These are phyloP conservation scores for Neomicropteryx cornuta DNA, from an alignment of 1,140 invertebrate species.

Conservation along the genomic window DNA sequence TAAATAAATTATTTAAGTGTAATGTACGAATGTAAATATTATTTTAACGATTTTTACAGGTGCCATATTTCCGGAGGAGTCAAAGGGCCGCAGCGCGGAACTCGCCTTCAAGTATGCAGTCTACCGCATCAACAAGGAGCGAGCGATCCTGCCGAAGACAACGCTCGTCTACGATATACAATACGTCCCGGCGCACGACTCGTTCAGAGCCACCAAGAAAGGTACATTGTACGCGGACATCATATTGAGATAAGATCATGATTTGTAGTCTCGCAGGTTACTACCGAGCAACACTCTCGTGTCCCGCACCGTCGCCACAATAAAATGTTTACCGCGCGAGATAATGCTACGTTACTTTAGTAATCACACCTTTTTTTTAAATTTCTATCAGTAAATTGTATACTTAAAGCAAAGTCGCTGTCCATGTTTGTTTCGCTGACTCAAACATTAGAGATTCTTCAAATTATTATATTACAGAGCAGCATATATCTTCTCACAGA, in stretches of 20 bases:
- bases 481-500: too few relatives aligned
- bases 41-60: conserved; percentile 65
- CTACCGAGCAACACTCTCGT: neutral
- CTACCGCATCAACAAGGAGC: conserved; percentile 82
- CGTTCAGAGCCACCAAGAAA: conserved; percentile 84
- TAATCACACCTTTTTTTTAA: too few relatives aligned
- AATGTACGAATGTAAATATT: too few relatives aligned
- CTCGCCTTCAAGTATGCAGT: conserved; percentile 89
- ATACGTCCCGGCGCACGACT: conserved; percentile 71
- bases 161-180: conserved; percentile 85
- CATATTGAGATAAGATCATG: neutral
- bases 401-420: too few relatives aligned
- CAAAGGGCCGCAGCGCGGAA: conserved; percentile 72
- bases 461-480: too few relatives aligned
- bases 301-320: conserved; percentile 1
- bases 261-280: neutral
- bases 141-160: conserved; percentile 67
- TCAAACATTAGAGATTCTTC: too few relatives aligned
- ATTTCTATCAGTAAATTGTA: too few relatives aligned
- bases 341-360: too few relatives aligned
- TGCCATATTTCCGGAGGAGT: conserved; percentile 84
- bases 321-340: too few relatives aligned
- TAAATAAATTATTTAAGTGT: neutral
- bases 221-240: conserved; percentile 50
- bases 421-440: too few relatives aligned